phyloP scores from a whole-genome alignment of 2,888 invertebrate genomes.

The Drosophila neonasuta region DNA sequence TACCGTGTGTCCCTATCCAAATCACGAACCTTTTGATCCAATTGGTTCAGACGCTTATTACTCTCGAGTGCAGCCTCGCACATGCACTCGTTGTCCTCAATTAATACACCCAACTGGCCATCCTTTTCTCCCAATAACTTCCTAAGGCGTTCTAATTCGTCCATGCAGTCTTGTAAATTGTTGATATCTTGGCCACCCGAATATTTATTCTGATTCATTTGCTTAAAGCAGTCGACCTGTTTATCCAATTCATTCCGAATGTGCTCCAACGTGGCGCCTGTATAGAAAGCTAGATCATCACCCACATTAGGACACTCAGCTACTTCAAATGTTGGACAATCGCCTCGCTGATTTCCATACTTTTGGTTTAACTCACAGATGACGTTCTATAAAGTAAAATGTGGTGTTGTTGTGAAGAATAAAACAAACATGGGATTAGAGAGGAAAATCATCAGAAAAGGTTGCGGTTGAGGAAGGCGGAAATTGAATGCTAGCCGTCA shows the following conservation, averaged over 20 bases:
- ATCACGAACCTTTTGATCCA: slow-evolving; percentile 53
- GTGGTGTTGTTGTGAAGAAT: slow-evolving; percentile 9
- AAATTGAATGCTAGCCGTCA: slow-evolving; percentile 21
- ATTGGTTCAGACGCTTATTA: slow-evolving; percentile 47
- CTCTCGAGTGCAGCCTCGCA: slow-evolving; percentile 48
- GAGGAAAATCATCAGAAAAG: slow-evolving; percentile 61
- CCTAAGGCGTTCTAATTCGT: slow-evolving; percentile 60
- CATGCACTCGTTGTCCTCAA: slow-evolving; percentile 57
- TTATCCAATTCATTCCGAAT: slow-evolving; percentile 75
- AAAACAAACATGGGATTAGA: slow-evolving; percentile 37
- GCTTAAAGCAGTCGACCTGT: slow-evolving; percentile 55
- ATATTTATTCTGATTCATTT: slow-evolving; percentile 39
- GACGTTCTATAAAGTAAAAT: slow-evolving; percentile 51
- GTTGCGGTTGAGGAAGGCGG: slow-evolving; percentile 41
- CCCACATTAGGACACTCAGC: slow-evolving; percentile 60
- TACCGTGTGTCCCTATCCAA: slow-evolving; percentile 59
- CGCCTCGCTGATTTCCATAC: slow-evolving; percentile 45
- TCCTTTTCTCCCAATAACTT: slow-evolving; percentile 49
- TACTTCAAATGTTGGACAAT: slow-evolving; percentile 59
- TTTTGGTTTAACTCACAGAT: slow-evolving; percentile 65
- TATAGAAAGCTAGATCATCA: slow-evolving; percentile 75
- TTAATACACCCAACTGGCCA: slow-evolving; percentile 37
- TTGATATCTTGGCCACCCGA: slow-evolving; percentile 34
- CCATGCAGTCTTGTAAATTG: slow-evolving; percentile 48
- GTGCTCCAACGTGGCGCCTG: slow-evolving; percentile 73